Evolutionary conservation across 2,888 invertebrate genomes (phyloP).

Genomic region (Charanyca ferruginea): DNA sequence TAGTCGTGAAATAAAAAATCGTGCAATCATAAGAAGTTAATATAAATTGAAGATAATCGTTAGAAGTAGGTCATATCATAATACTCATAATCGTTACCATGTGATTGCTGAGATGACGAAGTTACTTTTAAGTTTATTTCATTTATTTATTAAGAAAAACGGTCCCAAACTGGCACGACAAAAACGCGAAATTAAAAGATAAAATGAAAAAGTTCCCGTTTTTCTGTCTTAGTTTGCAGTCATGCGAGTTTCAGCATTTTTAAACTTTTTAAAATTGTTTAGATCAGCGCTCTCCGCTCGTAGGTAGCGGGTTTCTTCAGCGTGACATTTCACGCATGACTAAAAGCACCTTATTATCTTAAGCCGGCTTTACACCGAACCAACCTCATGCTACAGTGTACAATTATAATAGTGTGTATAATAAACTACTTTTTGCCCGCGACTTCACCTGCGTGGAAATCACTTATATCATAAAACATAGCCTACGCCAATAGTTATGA

Average conservation of each 20-base stretch:
- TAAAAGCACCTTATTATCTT: slow-evolving; percentile 33
- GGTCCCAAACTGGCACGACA: not conserved
- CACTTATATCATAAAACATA: too few species aligned
- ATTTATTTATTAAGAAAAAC: not conserved
- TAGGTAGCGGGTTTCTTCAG: slow-evolving; percentile 6
- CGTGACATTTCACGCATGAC: slow-evolving; percentile 31
- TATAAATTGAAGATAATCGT: slow-evolving; percentile 21
- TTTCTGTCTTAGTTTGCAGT: too few species aligned
- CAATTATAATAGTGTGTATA: too few species aligned
- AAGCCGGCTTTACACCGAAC: slow-evolving; percentile 30
- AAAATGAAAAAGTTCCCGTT: not conserved
- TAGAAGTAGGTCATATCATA: too few species aligned
- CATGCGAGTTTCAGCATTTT: slow-evolving; percentile 1
- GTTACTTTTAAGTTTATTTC: not conserved
- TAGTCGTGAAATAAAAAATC: not conserved
- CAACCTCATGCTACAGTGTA: too few species aligned
- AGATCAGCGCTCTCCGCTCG: not conserved
- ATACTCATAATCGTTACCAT: not conserved
- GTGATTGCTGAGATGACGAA: slow-evolving; percentile 1
- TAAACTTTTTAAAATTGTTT: not conserved
- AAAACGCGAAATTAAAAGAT: not conserved
- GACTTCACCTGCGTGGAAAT: too few species aligned
- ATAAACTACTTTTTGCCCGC: too few species aligned
- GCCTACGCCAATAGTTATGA: too few species aligned
- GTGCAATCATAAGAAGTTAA: slow-evolving; percentile 11